Conservation (phyloP, 2,797 vertebrate species). For the Macroramphosus scolopax region DNA sequence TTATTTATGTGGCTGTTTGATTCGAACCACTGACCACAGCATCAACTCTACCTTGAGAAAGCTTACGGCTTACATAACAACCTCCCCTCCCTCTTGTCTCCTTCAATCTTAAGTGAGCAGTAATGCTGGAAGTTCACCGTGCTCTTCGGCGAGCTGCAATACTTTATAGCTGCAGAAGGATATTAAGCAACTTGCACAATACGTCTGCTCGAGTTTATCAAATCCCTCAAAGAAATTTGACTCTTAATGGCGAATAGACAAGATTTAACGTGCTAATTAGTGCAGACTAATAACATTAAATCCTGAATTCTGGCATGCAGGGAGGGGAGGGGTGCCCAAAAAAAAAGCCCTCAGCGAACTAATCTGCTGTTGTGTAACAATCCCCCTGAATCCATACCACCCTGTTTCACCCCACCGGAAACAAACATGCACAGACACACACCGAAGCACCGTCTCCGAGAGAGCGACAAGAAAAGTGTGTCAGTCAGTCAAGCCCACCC, state of each 20-base stretch:
- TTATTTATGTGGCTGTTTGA: too few species aligned
- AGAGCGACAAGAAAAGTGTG: slow-evolving; percentile 42
- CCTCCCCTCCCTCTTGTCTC: neutral
- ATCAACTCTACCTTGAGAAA: slow-evolving; percentile 9
- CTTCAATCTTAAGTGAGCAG: neutral
- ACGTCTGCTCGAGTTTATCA: neutral
- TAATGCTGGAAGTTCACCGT: neutral
- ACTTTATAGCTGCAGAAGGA: neutral
- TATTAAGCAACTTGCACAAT: neutral
- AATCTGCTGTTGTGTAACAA: slow-evolving; percentile 67
- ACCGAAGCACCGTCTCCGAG: slow-evolving; percentile 17
- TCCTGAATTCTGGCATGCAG: slow-evolving; percentile 33
- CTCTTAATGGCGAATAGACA: too few species aligned
- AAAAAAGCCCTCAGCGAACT: slow-evolving; percentile 42
- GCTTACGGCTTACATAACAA: slow-evolving; percentile 39
- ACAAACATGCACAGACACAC: slow-evolving; percentile 12
- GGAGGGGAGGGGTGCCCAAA: slow-evolving; percentile 17
- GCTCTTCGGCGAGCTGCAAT: too few species aligned
- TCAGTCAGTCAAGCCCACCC: slow-evolving; percentile 50
- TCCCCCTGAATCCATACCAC: slow-evolving; percentile 31
- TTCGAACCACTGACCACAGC: neutral
- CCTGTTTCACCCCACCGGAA: slow-evolving; percentile 14
- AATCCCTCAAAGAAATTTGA: slow-evolving; percentile 13
- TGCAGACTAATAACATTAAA: slow-evolving; percentile 52
- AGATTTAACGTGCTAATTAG: slow-evolving; percentile 48